Evolutionary conservation across 2,797 vertebrate species (phyloP), one percentile per base, ranked within the genome.

Genomic region (Phoxinus dragarum): DNA sequence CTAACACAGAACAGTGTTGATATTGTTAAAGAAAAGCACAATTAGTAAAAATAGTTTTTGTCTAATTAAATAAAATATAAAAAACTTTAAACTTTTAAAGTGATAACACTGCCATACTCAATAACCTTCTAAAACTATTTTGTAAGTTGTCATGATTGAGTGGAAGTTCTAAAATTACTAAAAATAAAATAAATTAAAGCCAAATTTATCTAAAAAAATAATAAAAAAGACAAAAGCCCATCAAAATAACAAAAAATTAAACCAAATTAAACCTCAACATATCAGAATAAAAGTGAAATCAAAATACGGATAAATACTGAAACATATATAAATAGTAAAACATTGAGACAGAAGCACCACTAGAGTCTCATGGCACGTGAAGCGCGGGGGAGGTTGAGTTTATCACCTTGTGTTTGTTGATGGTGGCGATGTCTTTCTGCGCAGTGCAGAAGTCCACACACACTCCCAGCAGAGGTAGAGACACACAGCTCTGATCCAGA

Each of bases 371-470:
- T 8, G 66, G 12, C 12, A 23, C 14, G 61, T 34, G 61, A 66
- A 17, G 59, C 11, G 10, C 0, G 4, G 19, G 6, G 11, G 42
- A 56, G 23, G 38, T 16, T 36, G 14, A 56, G 36, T 27, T 17
- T 82, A 92, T 84, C 86, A 96, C 98, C 97, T 97, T 98, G 87
- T 98, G 95, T 86, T 91, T 96, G 86, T 94, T 96, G 85, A 99
- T 94, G 75, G 95, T 93, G 0, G 93, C 94, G n/a, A 93, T 93
- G 88, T 98, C 96, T 86, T 97, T 99, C 87, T 97, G 96, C 74
- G 91, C 88, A 0, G 96, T 93, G 91, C 97, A 99, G 91, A 98
- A 98, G 89, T 98, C 96, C 19, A 98, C 93, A 90, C 97, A 95
- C 83, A 97, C 94, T 2, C 97, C 98, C 84, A 99, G 91, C 95